phyloP scores from a whole-genome alignment of 1,140 invertebrate species.

The Drosophila ohnishii region DNA sequence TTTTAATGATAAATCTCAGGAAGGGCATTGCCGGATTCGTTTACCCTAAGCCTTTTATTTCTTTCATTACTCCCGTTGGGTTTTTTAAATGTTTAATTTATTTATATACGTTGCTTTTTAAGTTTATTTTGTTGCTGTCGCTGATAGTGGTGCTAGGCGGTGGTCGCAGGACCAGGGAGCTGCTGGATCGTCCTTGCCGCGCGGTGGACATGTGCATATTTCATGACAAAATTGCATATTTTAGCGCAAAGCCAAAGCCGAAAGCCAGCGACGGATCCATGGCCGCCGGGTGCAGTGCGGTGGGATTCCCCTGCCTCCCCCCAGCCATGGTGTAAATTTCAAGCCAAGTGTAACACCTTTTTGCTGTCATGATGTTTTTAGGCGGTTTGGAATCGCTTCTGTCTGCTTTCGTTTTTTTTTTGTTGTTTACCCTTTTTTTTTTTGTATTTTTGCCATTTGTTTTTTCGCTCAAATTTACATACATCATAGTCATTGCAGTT shows the following conservation, averaged over 20 bases:
- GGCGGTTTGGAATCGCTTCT: slow-evolving; percentile 33
- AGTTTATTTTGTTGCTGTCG: slow-evolving; percentile 50
- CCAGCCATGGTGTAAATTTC: slow-evolving; percentile 58
- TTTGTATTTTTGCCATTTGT: slow-evolving; percentile 18
- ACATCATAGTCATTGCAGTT: slow-evolving; percentile 51
- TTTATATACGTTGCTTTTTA: slow-evolving; percentile 62
- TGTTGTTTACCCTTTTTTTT: slow-evolving; percentile 2
- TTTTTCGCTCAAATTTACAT: slow-evolving; percentile 47
- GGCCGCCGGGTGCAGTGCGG: slow-evolving; percentile 8
- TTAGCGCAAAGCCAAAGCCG: slow-evolving; percentile 62
- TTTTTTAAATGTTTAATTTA: slow-evolving; percentile 70
- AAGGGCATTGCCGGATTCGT: slow-evolving; percentile 30
- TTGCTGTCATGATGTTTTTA: slow-evolving; percentile 66
- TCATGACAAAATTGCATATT: slow-evolving; percentile 76
- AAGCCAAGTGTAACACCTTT: slow-evolving; percentile 75
- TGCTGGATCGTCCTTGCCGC: slow-evolving; percentile 54
- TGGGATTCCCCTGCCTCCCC: background rate
- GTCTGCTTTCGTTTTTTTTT: slow-evolving; percentile 30
- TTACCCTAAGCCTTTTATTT: slow-evolving; percentile 3
- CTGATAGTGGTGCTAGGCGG: slow-evolving; percentile 24
- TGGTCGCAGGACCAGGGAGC: slow-evolving; percentile 12
- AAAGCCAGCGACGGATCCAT: slow-evolving; percentile 39
- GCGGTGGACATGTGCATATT: slow-evolving; percentile 72
- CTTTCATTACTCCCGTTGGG: slow-evolving; percentile 46
- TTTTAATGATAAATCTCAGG: background rate